Evolutionary conservation across 2,888 invertebrate genomes (phyloP), one percentile per base, ranked within the genome.

Genomic region (Stratiomys singularior): DNA sequence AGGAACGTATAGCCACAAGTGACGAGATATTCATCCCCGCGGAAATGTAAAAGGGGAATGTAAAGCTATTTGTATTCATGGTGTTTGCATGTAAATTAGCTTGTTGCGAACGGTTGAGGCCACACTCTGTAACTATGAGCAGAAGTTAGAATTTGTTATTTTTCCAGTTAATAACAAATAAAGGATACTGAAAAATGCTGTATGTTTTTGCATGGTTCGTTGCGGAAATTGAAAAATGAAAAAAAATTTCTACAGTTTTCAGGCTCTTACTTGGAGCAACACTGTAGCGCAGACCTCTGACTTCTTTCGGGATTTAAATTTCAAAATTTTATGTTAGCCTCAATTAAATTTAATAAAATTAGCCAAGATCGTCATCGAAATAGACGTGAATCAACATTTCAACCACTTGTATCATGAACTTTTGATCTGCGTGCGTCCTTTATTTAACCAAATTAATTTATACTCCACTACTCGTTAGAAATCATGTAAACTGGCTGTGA

Each of bases 31-130:
- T 23, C 46, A 27, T 11, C 46, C 37, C 46, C 18, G 46, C 67
- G 67, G 46, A 67, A 46, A 67, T 30, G 21, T 64, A 27, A 67
- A 18, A 13, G 13, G 46, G 18, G 23, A 21, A 46, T 18, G 37
- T 23, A 27, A 37, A 67, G 18, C 30, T 67, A 44, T 67, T 46
- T 67, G 44, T 44, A 67, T 67, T 67, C 67, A 67, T 67, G 67
- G 67, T 46, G 44, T 67, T 67, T 18, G 67, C 44, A 67, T 67
- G 67, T 37, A 67, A 67, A 67, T 67, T 67, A 67, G 44, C 44
- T 67, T 44, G 67, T 23, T 23, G 46, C 67, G 9, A 44, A 4
- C 18, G 67, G 4, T 67, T 67, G 1, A 21, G 28, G 13, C 67
- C 18, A 67, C 46, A n/a, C n/a, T n/a, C n/a, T 21, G 23, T 44